A percentile compares a stretch with the other conserved stretches of the same genome.
These are phyloP conservation scores for Habropoda laboriosa DNA, from an alignment of 1,140 invertebrate genomes.

Conservation along the genomic window DNA sequence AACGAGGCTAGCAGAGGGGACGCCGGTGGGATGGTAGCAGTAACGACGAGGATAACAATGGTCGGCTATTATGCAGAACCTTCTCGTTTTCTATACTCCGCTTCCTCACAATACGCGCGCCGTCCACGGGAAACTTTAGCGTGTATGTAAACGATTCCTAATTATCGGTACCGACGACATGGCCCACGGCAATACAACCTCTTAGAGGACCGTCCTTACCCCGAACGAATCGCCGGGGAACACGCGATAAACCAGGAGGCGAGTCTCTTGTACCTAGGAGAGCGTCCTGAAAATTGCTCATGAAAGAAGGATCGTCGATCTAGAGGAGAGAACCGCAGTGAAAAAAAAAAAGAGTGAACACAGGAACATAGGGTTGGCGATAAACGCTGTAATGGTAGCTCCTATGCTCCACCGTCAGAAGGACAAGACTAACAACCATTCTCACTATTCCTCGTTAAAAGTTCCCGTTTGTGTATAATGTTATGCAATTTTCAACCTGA, in stretches of 20 bases:
- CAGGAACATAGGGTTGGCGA: too few relatives aligned
- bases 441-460: too few relatives aligned
- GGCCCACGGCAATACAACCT: neutral
- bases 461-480: too few relatives aligned
- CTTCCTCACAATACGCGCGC: constrained; percentile 16
- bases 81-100: constrained; percentile 34
- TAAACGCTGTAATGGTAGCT: too few relatives aligned
- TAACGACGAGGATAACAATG: constrained; percentile 35
- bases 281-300: neutral
- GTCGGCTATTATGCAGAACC: constrained; percentile 38
- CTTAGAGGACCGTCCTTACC: neutral
- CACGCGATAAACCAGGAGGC: constrained; percentile 22
- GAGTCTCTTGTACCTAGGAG: neutral
- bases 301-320: neutral
- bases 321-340: too few relatives aligned
- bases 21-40: neutral
- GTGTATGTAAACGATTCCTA: constrained; percentile 47
- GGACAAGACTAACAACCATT: too few relatives aligned
- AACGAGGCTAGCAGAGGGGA: neutral
- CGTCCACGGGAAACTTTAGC: constrained; percentile 17
- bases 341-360: neutral
- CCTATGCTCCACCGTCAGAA: too few relatives aligned
- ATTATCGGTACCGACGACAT: constrained; percentile 40
- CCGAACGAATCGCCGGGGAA: constrained; percentile 11
- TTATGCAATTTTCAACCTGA: too few relatives aligned